Base-by-base conservation (phyloP, 2,113 vertebrate genomes). In the Addax nasomaculatus region DNA sequence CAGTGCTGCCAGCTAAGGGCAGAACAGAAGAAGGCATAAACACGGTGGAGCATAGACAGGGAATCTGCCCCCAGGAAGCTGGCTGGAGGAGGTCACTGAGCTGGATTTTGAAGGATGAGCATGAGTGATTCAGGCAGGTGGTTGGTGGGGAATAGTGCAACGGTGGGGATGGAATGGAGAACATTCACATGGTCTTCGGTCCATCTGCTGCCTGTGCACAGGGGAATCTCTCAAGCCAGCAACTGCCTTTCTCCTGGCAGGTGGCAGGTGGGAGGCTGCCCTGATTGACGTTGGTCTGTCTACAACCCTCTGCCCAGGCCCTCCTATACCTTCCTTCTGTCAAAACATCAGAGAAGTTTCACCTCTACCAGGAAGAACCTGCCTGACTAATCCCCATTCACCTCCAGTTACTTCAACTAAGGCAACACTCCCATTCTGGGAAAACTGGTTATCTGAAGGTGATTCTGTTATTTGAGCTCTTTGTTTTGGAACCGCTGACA, bases 401-500 rank as follows among this genome's bases (percentile, higher is more conserved):
- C 51, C 47, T 97, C 33, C 58, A 45, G 49, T 79, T 55, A 90
- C 49, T 87, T 92, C 64, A 96, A 10, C n/a, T 16, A 81, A 89
- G n/a, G 33, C 36, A 83, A 43, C 64, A 39, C 64, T 43, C 67
- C 90, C 51, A 53, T 83, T 70, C 9, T 6, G 16, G 70, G 87
- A 57, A 90, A 95, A 96, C 29, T 80, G 57, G 33, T 91, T 85
- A 78, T 51, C 67, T 64, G 39, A 85, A 45, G 58, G 43, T 81
- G 80, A 79, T 83, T 96, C 96, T 98, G 85, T 97, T 89, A 81
- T 53, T 80, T 86, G 33, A 85, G 55, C 10, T 73, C 64, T 62
- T 58, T 73, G 25, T 92, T 95, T 96, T 89, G 58, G 87, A 96
- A 87, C 30, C 27, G 85, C 55, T 96, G 90, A 43, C n/a, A 86